Evolutionary conservation across 2,113 vertebrate species (phyloP).

Genomic region (Acanthochromis polyacanthus): DNA sequence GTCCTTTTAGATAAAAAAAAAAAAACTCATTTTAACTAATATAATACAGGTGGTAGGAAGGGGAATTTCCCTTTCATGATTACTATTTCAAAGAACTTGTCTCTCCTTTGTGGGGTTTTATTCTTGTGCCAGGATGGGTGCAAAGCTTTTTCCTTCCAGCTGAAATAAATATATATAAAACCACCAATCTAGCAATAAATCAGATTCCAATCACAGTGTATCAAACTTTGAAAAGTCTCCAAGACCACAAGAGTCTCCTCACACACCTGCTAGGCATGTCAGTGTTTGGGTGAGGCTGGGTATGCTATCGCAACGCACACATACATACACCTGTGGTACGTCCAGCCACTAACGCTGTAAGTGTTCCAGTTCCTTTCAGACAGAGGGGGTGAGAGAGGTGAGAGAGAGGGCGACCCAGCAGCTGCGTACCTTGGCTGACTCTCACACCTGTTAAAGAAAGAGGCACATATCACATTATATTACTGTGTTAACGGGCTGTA

Average conservation of each 20-base stretch:
- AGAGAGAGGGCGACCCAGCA: slow-evolving; percentile 70
- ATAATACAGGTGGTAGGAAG: slow-evolving; percentile 3
- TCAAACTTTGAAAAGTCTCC: slow-evolving; percentile 74
- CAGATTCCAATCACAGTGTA: slow-evolving; percentile 71
- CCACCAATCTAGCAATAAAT: slow-evolving; percentile 68
- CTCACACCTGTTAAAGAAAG: slow-evolving; percentile 71
- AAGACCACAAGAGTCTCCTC: slow-evolving; percentile 74
- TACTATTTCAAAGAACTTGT: slow-evolving; percentile 6
- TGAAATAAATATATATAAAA: slow-evolving; percentile 37
- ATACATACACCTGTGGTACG: slow-evolving; percentile 66
- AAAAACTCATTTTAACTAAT: background rate
- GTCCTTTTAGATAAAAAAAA: slow-evolving; percentile 10
- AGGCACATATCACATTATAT: slow-evolving; percentile 54
- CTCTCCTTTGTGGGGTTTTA: slow-evolving; percentile 20
- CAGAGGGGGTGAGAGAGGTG: slow-evolving; percentile 70
- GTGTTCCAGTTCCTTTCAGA: slow-evolving; percentile 74
- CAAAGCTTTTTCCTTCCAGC: slow-evolving; percentile 44
- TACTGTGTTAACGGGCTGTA: slow-evolving; percentile 43
- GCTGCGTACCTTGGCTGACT: slow-evolving; percentile 80
- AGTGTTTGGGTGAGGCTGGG: slow-evolving; percentile 67
- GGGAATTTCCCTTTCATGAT: slow-evolving; percentile 37
- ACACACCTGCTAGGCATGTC: slow-evolving; percentile 79
- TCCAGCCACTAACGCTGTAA: slow-evolving; percentile 74
- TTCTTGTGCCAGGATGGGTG: slow-evolving; percentile 24
- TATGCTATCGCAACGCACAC: slow-evolving; percentile 49